These are phyloP conservation scores for Choloepus hoffmanni DNA, from an alignment of 2,113 vertebrate genomes.

Conservation along the genomic window DNA sequence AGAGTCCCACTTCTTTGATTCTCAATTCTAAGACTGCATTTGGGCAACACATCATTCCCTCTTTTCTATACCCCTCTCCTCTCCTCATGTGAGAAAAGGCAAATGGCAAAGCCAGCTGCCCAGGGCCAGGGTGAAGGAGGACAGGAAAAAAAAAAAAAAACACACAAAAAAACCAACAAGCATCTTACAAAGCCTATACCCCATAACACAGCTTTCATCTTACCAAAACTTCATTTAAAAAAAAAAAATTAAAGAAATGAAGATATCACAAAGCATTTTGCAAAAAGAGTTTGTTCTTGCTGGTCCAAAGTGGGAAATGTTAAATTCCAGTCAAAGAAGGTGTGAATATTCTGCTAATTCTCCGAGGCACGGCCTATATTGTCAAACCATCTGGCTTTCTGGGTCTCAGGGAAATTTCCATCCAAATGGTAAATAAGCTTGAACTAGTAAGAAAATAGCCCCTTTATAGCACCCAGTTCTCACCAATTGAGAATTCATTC, in stretches of 20 bases:
- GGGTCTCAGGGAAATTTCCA: neutral
- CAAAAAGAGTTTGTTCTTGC: neutral
- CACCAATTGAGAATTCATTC: constrained; percentile 44
- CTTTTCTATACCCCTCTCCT: neutral
- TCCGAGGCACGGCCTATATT: neutral
- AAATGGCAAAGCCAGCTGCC: neutral
- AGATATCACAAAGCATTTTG: neutral
- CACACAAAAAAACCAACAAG: neutral
- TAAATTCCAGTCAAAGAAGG: constrained; percentile 59
- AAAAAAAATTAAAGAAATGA: neutral
- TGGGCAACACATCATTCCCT: neutral
- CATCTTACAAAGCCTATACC: neutral
- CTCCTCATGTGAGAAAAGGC: neutral
- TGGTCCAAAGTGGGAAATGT: constrained; percentile 39
- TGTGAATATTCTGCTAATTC: neutral
- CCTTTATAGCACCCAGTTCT: neutral
- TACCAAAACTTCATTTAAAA: neutral
- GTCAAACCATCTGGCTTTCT: neutral
- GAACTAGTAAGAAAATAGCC: constrained; percentile 38
- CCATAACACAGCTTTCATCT: neutral
- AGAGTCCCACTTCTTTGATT: neutral
- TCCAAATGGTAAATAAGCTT: constrained; percentile 20
- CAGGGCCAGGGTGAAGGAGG: neutral
- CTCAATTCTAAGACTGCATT: neutral
- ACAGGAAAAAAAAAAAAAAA: neutral